Base-by-base conservation (phyloP, 1,140 invertebrate genomes). In the Drosophila bocqueti region DNA sequence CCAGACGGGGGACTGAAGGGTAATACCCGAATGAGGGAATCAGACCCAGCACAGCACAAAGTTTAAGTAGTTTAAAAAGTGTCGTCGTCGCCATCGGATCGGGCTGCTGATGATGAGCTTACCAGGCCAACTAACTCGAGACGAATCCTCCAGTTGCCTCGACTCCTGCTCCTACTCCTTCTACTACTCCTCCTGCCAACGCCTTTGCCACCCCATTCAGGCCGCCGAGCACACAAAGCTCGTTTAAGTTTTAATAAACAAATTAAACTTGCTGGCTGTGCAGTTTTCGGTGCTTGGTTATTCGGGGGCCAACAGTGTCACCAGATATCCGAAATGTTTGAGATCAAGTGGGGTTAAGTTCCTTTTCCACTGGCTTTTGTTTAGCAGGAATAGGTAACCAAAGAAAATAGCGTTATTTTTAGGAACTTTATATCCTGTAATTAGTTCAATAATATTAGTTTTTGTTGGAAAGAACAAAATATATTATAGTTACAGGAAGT, bases 241-340 rank as follows among this genome's bases (percentile, higher is more conserved):
- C 84, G 85, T 89, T 89, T 84, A 89, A 90, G 82, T 89, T 89
- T 74, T 89, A 90, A 89, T 89, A 90, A 89, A 89, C 81, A 89
- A 89, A 89, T 89, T 89, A 81, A 90, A 89, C 77, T 89, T 89
- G 84, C 81, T 71, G 80, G 71, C 74, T 80, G 73, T 78, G 73
- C 58, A 75, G 85, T 68, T 79, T 84, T 78, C 31, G 42, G 52
- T 54, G 47, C 59, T 62, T 57, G 42, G 29, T 67, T 75, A 67
- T 64, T 58, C 15, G 50, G 50, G 42, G 26, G 43, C 31, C 40
- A 29, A 71, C 57, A 59, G 65, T 52, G 57, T 55, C 49, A 57
- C 64, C 15, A 71, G 64, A 68, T 34, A 69, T 29, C 34, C 16
- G 4, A 36, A 31, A 36, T 52, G 40, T 68, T 46, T 11, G 40